Evolutionary conservation across 92 coral and sea anemone genomes (phyloP), one percentile per base, ranked within the genome.

Genomic region (Heteractis magnifica): DNA sequence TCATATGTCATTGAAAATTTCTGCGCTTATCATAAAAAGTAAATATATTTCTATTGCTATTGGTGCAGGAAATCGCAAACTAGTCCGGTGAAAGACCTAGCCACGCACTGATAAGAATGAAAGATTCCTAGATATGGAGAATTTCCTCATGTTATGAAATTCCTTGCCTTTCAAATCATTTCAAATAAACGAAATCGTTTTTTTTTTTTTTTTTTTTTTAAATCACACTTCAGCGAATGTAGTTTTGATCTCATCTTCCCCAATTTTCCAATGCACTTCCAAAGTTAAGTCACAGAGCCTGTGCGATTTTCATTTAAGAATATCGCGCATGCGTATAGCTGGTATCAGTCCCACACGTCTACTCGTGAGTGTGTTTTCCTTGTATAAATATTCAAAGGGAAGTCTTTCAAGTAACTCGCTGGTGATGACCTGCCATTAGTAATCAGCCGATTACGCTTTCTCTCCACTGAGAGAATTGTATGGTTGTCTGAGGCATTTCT

Each of bases 391-490:
- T 14, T 4, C 48, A 6, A 68, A 68, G 4, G 73, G 12, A 68
- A 11, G 4, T 20, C 1, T 20, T 8, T 0, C 0, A 20, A 12
- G 73, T 11, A 6, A 8, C 8, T 48, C 16, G 50, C 73, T 68
- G 44, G 73, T 68, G 73, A 68, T 68, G 73, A 68, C 73, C 26
- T 68, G 49, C 73, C 73, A 68, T 68, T 21, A 10, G 73, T 26
- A 48, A 26, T 68, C 73, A 21, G 49, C 73, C 73, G 73, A 68
- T 26, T 23, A 48, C 73, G 0, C 9, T 11, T 26, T 21, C 73
- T 23, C 49, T 68, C 73, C 6, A 10, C 49, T 68, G 73, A 11
- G 73, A 5, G 73, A 68, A 0, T 26, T 26, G 73, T 68, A 68
- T 68, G 73, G 73, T 26, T 23, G 49, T 68, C 73, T 68, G 73